Evolutionary conservation across 2,113 vertebrate genomes (phyloP).

Genomic region (Lophochroa leadbeateri): DNA sequence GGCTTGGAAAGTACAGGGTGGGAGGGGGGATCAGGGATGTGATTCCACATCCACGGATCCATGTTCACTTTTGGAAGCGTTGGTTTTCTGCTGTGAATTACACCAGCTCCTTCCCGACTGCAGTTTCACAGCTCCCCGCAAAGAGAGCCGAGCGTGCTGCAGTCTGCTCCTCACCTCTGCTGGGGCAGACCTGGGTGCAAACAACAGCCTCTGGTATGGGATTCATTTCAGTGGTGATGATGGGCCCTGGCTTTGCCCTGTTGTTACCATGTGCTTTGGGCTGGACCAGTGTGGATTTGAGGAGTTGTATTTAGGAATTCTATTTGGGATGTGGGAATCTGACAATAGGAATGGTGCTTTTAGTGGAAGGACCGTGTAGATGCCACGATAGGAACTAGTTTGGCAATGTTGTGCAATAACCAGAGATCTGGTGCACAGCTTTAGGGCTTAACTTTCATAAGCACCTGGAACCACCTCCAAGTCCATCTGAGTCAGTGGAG

Average conservation of each 20-base stretch:
- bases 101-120: background rate
- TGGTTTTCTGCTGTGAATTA: background rate
- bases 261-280: background rate
- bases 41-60: background rate
- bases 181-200: background rate
- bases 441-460: background rate
- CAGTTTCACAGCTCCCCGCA: background rate
- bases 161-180: background rate
- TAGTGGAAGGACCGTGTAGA: background rate
- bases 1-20: background rate
- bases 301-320: background rate
- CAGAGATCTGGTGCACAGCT: background rate
- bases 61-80: background rate
- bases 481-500: background rate
- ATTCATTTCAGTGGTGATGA: accelerated
- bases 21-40: background rate
- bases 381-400: background rate
- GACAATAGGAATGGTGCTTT: background rate
- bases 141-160: background rate
- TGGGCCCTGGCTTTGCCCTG: background rate
- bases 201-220: background rate
- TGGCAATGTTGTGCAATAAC: background rate
- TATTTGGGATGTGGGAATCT: background rate
- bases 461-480: background rate
- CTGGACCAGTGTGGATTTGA: accelerated